A percentile compares a stretch with the other conserved stretches of the same genome.
These are phyloP conservation scores for Stegophylla sp. DNA, from an alignment of 2,888 invertebrate species.

Conservation along the genomic window DNA sequence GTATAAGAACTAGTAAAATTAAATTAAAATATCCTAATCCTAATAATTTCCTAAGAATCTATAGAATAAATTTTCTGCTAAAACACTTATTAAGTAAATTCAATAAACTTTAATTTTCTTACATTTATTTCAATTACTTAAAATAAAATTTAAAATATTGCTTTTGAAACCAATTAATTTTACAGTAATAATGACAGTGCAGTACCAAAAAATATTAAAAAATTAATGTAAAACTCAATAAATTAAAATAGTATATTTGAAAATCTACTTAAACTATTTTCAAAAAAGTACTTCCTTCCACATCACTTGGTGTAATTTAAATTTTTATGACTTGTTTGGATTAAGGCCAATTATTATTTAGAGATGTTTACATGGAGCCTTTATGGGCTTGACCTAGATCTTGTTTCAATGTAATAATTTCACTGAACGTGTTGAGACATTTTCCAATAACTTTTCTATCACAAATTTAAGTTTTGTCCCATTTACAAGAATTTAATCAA, in stretches of 20 bases:
- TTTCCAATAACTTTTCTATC: neutral
- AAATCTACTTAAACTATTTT: neutral
- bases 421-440: neutral
- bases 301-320: conserved; percentile 19
- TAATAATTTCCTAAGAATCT: no score
- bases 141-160: neutral
- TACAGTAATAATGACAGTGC: neutral
- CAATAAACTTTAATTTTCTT: neutral
- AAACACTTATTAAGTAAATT: neutral
- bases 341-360: conserved; percentile 45
- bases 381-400: conserved; percentile 37
- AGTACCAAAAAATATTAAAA: neutral
- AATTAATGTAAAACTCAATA: neutral
- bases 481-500: no score
- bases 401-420: conserved; percentile 15
- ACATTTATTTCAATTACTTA: neutral
- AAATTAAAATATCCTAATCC: no score
- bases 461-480: no score
- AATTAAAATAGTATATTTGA: neutral
- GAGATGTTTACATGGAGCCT: conserved; percentile 7
- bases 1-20: neutral
- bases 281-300: conserved; percentile 14
- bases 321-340: conserved; percentile 29
- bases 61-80: neutral
- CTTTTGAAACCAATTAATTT: neutral